These are phyloP conservation scores for Palythoa heliodiscus DNA, from an alignment of 92 coral and sea anemone genomes.

Conservation along the genomic window DNA sequence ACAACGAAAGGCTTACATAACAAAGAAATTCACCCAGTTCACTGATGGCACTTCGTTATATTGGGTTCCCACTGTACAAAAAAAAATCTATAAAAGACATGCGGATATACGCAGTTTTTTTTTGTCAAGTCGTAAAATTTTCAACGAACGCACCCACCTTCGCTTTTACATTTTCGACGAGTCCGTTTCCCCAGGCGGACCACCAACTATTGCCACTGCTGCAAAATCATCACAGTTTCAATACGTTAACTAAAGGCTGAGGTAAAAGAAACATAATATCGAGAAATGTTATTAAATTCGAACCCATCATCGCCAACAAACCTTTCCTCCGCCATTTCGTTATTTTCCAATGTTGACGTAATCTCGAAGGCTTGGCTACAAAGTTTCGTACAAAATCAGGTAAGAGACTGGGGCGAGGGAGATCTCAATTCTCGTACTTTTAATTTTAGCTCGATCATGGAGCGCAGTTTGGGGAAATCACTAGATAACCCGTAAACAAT, in stretches of 20 bases:
- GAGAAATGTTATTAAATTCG: background rate
- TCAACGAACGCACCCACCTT: conserved; percentile 52
- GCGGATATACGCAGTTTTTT: background rate
- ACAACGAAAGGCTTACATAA: no score
- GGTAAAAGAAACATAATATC: background rate
- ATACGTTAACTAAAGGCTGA: background rate
- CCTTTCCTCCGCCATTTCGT: conserved; percentile 94
- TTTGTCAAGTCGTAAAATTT: background rate
- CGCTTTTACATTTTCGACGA: conserved; percentile 66
- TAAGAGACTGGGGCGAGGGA: background rate
- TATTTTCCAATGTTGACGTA: conserved; percentile 67
- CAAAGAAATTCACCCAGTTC: no score
- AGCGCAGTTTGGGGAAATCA: no score
- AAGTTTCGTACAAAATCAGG: background rate
- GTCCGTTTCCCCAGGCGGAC: conserved; percentile 84
- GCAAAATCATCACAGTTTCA: conserved; percentile 11
- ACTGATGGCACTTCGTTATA: no score
- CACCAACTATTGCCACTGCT: conserved; percentile 92
- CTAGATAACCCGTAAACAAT: no score
- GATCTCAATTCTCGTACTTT: no score
- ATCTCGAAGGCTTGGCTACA: conserved; percentile 40
- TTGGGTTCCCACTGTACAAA: background rate
- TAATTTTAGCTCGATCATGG: no score
- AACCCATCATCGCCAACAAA: conserved; percentile 12
- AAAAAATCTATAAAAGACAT: background rate